Evolutionary conservation across 2,888 invertebrate genomes (phyloP), one percentile per base, ranked within the genome.

Genomic region (Rhingia rostrata): DNA sequence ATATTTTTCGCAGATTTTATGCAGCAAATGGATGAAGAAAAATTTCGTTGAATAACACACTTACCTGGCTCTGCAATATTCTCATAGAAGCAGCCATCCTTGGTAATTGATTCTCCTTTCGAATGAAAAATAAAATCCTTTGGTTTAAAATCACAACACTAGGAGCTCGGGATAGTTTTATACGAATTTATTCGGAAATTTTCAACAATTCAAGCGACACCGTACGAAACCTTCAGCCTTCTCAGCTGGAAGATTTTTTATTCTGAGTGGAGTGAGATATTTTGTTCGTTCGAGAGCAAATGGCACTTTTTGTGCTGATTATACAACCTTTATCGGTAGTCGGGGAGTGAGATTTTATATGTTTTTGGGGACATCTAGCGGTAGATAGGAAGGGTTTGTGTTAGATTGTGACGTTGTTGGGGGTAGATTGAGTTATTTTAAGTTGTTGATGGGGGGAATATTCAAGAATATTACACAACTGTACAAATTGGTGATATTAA

Each of bases 171-270:
- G 9, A 47, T n/a, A 33, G 49, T 51, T 45, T 67, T 14, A 47
- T 14, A 41, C 51, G 61, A 47, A 47, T 60, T 63, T 73, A 32
- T 32, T 61, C 22, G 63, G 49, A 61, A 51, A 49, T 45, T 58
- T 58, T 60, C 61, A 67, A 51, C 43, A 78, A 66, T 45, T 58
- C 32, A n/a, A 69, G 12, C 45, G 66, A 81, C 72, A 77, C 79
- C 77, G 73, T 56, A 74, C 45, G 39, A 87, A 90, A 91, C 90
- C 91, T 91, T 91, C 91, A 91, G 91, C 91, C 91, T 89, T 91
- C 91, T 91, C 88, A 91, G 90, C 91, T 91, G 91, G 90, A 91
- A 91, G 91, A 91, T 91, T 89, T 89, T 87, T 87, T 88, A 89
- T 88, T 87, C 89, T 89, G 89, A 85, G 54, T 60, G 41, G 77